Evolutionary conservation across 2,888 invertebrate species (phyloP).

Genomic region (Encarsia formosa): DNA sequence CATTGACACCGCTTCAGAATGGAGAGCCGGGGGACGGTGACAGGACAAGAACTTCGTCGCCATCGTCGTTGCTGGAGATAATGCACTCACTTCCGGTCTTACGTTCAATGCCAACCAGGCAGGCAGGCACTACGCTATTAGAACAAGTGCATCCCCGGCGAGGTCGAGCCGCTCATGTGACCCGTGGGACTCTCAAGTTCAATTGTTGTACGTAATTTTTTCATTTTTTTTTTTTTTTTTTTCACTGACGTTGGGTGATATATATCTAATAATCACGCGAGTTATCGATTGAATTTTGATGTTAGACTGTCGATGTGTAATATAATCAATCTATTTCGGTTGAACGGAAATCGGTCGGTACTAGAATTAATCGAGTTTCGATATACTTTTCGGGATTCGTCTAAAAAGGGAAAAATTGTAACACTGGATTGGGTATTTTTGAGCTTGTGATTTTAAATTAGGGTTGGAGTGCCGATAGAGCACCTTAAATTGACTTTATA

Average conservation of each 20-base stretch:
- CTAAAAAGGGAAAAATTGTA: too few relatives aligned
- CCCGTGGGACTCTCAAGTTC: too few relatives aligned
- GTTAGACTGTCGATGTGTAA: too few relatives aligned
- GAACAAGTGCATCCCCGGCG: conserved; percentile 9
- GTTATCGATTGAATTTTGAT: too few relatives aligned
- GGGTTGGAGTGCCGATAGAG: too few relatives aligned
- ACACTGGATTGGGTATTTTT: too few relatives aligned
- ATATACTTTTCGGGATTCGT: conserved; percentile 9
- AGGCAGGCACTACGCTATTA: conserved; percentile 25
- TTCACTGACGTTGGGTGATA: too few relatives aligned
- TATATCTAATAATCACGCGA: too few relatives aligned
- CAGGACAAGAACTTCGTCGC: conserved; percentile 10
- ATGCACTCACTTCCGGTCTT: conserved; percentile 25
- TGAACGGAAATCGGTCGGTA: conserved; percentile 18
- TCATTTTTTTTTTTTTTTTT: too few relatives aligned
- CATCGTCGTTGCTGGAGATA: conserved; percentile 6
- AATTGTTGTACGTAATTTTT: too few relatives aligned
- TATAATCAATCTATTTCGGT: conserved; percentile 15
- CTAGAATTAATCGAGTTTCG: conserved; percentile 4
- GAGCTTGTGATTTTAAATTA: too few relatives aligned
- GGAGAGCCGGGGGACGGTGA: conserved; percentile 5
- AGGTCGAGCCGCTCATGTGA: neutral
- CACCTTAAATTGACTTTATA: too few relatives aligned
- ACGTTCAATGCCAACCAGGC: conserved; percentile 11
- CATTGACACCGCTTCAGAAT: conserved; percentile 19